Percentiles rank a stretch among this genome's conserved stretches.
Evolutionary conservation across 2,113 vertebrate genomes (phyloP).

Genomic region (Turnix velox): DNA sequence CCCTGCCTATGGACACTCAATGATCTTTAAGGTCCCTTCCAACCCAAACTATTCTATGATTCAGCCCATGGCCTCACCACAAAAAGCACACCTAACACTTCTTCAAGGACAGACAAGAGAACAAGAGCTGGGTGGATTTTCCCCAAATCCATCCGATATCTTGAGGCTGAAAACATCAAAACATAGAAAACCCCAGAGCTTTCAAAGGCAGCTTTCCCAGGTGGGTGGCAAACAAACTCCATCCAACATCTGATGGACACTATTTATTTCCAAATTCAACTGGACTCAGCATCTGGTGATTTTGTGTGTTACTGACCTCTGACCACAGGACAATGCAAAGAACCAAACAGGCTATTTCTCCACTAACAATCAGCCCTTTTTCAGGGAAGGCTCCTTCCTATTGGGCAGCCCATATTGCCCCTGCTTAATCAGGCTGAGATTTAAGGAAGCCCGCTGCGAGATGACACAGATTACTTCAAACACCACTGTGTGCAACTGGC

Average conservation of each 20-base stretch:
- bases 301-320: not conserved
- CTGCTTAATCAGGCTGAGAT: constrained; percentile 27
- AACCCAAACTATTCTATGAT: too few relatives aligned
- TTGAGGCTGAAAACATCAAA: not conserved
- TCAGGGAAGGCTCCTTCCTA: not conserved
- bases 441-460: constrained; percentile 40
- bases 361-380: not conserved
- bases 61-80: not conserved
- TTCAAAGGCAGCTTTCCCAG: not conserved
- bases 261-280: not conserved
- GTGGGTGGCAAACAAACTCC: not conserved
- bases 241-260: not conserved
- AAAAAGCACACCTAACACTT: not conserved
- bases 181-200: not conserved
- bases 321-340: not conserved
- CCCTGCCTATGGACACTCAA: too few relatives aligned
- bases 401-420: constrained; percentile 24
- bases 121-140: not conserved
- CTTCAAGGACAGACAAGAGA: not conserved
- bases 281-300: not conserved
- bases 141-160: not conserved
- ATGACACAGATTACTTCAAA: constrained; percentile 41
- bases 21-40: too few relatives aligned
- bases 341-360: constrained; percentile 1
- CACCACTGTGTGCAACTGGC: not conserved